Percentiles rank a stretch among this genome's conserved stretches.
These are phyloP conservation scores for Troides aeacus DNA, from an alignment of 2,888 invertebrate genomes.

Conservation along the genomic window DNA sequence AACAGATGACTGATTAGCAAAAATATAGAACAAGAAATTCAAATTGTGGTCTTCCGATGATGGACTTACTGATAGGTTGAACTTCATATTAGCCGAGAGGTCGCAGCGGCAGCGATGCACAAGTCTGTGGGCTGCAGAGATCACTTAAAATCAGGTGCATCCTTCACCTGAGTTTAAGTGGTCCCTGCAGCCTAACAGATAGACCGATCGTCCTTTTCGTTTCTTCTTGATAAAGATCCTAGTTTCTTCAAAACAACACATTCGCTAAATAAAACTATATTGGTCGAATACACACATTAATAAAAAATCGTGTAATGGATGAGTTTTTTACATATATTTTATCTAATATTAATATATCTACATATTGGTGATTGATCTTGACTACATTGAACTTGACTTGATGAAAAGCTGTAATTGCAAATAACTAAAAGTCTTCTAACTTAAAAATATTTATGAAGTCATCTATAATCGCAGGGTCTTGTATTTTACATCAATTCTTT, in stretches of 20 bases:
- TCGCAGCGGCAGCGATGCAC: not conserved
- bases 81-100: not conserved
- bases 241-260: not conserved
- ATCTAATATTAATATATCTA: no score
- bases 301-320: no score
- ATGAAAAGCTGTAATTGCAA: no score
- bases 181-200: not conserved
- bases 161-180: not conserved
- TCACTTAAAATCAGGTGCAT: not conserved
- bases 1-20: no score
- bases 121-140: not conserved
- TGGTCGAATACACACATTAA: no score
- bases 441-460: no score
- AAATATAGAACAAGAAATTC: no score
- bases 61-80: not conserved
- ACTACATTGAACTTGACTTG: no score
- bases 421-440: no score
- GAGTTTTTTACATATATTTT: no score
- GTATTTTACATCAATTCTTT: not conserved
- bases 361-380: no score
- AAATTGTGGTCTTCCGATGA: not conserved
- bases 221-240: not conserved
- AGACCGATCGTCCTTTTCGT: not conserved
- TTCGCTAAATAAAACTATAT: not conserved
- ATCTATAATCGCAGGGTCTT: no score